These are phyloP conservation scores for Epizoanthus illoricatus DNA, from an alignment of 92 coral and sea anemone species.

Conservation along the genomic window DNA sequence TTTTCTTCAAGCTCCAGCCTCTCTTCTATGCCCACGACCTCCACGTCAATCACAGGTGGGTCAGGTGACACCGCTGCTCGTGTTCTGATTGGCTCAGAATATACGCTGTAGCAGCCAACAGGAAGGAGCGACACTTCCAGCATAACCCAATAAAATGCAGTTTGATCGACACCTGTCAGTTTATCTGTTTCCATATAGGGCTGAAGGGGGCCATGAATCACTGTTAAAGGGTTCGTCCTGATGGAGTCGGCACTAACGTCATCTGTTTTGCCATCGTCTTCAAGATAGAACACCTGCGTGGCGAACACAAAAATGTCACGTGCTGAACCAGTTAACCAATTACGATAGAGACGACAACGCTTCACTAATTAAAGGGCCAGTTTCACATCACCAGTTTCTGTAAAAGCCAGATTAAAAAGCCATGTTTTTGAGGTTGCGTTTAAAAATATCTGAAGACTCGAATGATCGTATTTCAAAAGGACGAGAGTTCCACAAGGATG, in stretches of 20 bases:
- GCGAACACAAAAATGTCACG: background rate
- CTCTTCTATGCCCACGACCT: slow-evolving; percentile 70
- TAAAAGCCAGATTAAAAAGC: too few relatives aligned
- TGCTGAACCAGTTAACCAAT: background rate
- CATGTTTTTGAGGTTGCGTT: too few relatives aligned
- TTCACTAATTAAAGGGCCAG: too few relatives aligned
- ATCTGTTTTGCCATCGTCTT: slow-evolving; percentile 34
- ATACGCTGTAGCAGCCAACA: slow-evolving; percentile 58
- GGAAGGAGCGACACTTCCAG: slow-evolving; percentile 78
- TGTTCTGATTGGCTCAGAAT: slow-evolving; percentile 75
- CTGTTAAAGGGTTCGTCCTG: slow-evolving; percentile 37
- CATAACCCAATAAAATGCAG: slow-evolving; percentile 75
- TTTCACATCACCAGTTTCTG: too few relatives aligned
- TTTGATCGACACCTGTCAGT: slow-evolving; percentile 64
- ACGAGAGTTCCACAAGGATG: too few relatives aligned
- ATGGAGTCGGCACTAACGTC: slow-evolving; percentile 44
- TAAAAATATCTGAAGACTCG: too few relatives aligned
- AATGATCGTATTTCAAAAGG: too few relatives aligned
- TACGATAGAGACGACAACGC: background rate
- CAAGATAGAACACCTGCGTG: slow-evolving; percentile 66
- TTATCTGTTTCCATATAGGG: slow-evolving; percentile 66
- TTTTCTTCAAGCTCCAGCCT: slow-evolving; percentile 60
- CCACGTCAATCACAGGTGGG: slow-evolving; percentile 69
- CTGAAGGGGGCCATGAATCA: slow-evolving; percentile 74
- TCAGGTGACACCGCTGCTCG: slow-evolving; percentile 75